Evolutionary conservation across 2,113 vertebrate species (phyloP), one percentile per base, ranked within the genome.

Genomic region (Reinhardtius hippoglossoides): DNA sequence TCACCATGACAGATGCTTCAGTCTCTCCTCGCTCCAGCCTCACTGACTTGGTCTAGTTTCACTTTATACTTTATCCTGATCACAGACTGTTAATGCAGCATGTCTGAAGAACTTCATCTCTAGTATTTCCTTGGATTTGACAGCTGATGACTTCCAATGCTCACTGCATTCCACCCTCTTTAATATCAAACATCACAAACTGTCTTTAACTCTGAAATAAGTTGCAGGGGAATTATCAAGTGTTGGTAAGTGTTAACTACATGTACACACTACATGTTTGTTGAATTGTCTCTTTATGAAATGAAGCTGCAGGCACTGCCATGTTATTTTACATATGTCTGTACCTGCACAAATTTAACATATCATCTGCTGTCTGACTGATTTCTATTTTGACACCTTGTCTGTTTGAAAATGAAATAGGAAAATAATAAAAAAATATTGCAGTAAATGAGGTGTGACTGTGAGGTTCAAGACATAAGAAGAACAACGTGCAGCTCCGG

Each of bases 11-110:
- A 9, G 84, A 89, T 1, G 70, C 56, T 8, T 60, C 90, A 0
- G 75, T 56, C 18, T 64, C 81, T 3, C 66, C 79, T 24, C 90
- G 73, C 59, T 89, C 75, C 85, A 90, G 91, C 21, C 90, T 92
- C 0, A 92, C 96, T 80, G 94, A 96, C 83, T 89, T 98, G 3
- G 97, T 99, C 69, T 92, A 91, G 81, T 87, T 87, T 77, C 23
- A 16, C 35, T 71, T 76, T 31, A 18, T 56, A 0, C 14, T 54
- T 66, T 26, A 0, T 21, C 6, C 13, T 62, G 50, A n/a, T 24
- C 12, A 63, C 24, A 26, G 14, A 59, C 31, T 62, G 59, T 58
- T 64, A 4, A 26, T n/a, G 2, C 10, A 67, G 55, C 23, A 50
- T 54, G 48, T 55, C 44, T n/a, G n/a, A n/a, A n/a, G n/a, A n/a